Percentiles rank a stretch among this genome's conserved stretches.
These are phyloP conservation scores for Scaptomyza caliginosa DNA, from an alignment of 2,888 invertebrate genomes.

Conservation along the genomic window DNA sequence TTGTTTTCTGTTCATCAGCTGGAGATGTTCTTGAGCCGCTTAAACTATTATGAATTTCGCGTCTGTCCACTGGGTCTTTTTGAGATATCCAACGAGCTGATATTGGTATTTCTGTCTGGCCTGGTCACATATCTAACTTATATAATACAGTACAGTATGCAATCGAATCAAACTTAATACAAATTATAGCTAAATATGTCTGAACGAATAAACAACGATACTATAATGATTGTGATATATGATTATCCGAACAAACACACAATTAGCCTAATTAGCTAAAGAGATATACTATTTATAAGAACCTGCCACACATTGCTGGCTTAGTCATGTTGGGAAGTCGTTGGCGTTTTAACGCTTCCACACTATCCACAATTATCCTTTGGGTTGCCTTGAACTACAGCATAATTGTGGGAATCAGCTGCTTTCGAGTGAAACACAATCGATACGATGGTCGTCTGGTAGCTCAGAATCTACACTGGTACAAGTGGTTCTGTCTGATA, in stretches of 20 bases:
- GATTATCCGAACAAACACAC: neutral
- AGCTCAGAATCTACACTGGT: conserved; percentile 19
- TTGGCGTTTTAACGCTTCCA: conserved; percentile 30
- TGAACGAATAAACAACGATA: neutral
- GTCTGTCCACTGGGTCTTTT: conserved; percentile 59
- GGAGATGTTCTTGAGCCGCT: conserved; percentile 55
- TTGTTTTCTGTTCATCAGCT: conserved; percentile 49
- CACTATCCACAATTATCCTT: conserved; percentile 36
- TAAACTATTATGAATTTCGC: conserved; percentile 60
- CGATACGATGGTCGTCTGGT: conserved; percentile 16
- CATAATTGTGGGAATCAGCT: conserved; percentile 48
- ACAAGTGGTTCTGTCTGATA: conserved; percentile 45
- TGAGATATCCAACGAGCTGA: conserved; percentile 62
- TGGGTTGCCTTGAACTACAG: conserved; percentile 38
- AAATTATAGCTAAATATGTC: neutral
- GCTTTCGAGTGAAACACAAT: conserved; percentile 37
- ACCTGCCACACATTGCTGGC: neutral
- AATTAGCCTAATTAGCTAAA: conserved; percentile 30
- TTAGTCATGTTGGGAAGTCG: conserved; percentile 54
- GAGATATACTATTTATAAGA: conserved; percentile 1
- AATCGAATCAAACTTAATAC: conserved; percentile 32
- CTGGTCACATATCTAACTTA: conserved; percentile 61
- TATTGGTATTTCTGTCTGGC: conserved; percentile 56
- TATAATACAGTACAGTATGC: conserved; percentile 51
- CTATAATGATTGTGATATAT: neutral